Evolutionary conservation across 2,888 invertebrate genomes (phyloP), one percentile per base, ranked within the genome.

Genomic region (Ptychoptera contaminata): DNA sequence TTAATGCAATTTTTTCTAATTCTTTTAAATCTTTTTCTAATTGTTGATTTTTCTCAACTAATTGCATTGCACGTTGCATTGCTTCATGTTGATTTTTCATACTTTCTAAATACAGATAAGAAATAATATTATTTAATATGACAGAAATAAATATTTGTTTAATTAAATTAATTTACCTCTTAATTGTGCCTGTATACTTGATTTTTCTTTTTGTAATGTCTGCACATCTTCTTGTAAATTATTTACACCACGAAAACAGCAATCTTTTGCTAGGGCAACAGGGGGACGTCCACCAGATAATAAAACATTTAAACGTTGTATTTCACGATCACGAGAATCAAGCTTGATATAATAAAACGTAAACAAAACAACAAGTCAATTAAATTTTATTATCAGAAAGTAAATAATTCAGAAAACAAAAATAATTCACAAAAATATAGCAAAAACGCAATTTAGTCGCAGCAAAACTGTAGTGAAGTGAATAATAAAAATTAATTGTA

Each of bases 1-100:
- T 75, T 47, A 85, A 61, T 2, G 85, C 84, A 50, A 82, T 72
- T 51, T 74, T 70, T 58, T 84, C 84, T 40, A 85, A 73, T 57
- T 82, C 81, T 50, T 73, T 71, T 49, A 85, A 57, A 60, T 84
- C 81, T 47, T 76, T 74, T 60, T 83, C 77, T 42, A 86, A 60
- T 46, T 67, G 67, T 56, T 76, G 76, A 55, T 84, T 85, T 53
- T 76, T 72, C 51, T 82, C 80, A n/a, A 82, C 82, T 43, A 84
- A 68, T 55, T 70, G 70, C 37, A 85, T 63, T 6, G 85, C 84
- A 51, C 79, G 67, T 38, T 79, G 68, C 83, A 85, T 85, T 5
- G 85, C 86, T 58, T 85, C 84, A 60, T 86, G 86, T 56, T 82
- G 80, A 54, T 79, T 79, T 44, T 71, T 68, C 47, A 80, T 58